phyloP scores from a whole-genome alignment of 2,797 vertebrate species.

The Hydrophis major region DNA sequence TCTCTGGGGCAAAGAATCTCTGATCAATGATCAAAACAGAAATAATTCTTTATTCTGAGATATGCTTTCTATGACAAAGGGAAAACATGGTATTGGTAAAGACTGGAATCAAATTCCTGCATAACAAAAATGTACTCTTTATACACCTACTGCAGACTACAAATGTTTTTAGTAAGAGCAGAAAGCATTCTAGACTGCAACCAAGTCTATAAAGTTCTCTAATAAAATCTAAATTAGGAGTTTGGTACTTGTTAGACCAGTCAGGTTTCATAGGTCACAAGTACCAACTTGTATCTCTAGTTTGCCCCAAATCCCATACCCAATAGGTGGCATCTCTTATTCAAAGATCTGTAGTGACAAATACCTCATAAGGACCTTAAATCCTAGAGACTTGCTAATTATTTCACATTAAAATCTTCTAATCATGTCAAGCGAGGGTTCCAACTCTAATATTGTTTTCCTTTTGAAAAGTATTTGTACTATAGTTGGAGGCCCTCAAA shows the following conservation, averaged over 20 bases:
- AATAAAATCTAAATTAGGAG: background rate
- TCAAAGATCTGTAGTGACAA: background rate
- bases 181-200: background rate
- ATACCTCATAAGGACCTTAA: background rate
- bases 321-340: background rate
- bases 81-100: background rate
- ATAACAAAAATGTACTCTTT: background rate
- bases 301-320: background rate
- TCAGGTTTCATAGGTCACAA: background rate
- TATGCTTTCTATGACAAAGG: background rate
- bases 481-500: background rate
- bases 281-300: background rate
- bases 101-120: background rate
- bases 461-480: background rate
- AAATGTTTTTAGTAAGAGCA: background rate
- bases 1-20: background rate
- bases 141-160: background rate
- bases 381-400: background rate
- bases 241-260: background rate
- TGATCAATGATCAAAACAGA: background rate
- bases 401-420: background rate
- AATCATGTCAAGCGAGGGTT: background rate
- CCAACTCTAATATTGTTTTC: background rate
- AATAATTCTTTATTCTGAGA: background rate
- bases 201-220: background rate